Evolutionary conservation across 2,797 vertebrate genomes (phyloP), one percentile per base, ranked within the genome.

Genomic region (Brachyrhaphis roseni): DNA sequence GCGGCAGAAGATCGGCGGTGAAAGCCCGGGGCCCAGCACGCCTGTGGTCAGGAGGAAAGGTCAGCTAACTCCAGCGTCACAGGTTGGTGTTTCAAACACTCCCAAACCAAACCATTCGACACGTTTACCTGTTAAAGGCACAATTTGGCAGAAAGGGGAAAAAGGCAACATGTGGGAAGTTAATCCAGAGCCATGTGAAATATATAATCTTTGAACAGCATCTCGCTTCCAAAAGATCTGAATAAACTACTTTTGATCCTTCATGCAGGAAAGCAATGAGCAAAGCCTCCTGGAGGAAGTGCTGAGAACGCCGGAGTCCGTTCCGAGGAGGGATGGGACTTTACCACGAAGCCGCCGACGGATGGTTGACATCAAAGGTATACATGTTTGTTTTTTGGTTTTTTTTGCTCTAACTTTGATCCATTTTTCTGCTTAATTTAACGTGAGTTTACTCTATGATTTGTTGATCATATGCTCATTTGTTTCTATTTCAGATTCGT

Each of bases 201-300:
- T 28, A 11, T 43, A 70, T 7, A 26, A 43, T 43, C 4, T 41
- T 68, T 41, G 36, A 68, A 12, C 4, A 68, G 36, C 4, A 68
- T 10, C 20, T 41, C 1, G 2, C 23, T 70, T 45, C 3, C 2
- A n/a, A 15, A 13, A 28, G 1, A 20, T 31, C 31, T 77, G 53
- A 15, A 31, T 78, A 49, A 81, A 18, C 15, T 2, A 20, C 18
- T 72, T 15, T 76, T 49, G 15, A 16, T 77, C 76, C 43, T 23
- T 1, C 77, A 0, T 73, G 36, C 59, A 94, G 94, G 92, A 93
- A 28, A 84, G 73, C 62, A 86, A 91, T 64, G 94, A 95, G 39
- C 95, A 96, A 80, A 53, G 76, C 31, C 87, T 81, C 74, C 84
- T 96, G 78, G 95, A 96, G 86, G 93, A 95, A 75, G 83, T 96